A percentile compares a stretch with the other conserved stretches of the same genome.
phyloP scores from a whole-genome alignment of 2,113 vertebrate species.

The Oryzias melastigma region DNA sequence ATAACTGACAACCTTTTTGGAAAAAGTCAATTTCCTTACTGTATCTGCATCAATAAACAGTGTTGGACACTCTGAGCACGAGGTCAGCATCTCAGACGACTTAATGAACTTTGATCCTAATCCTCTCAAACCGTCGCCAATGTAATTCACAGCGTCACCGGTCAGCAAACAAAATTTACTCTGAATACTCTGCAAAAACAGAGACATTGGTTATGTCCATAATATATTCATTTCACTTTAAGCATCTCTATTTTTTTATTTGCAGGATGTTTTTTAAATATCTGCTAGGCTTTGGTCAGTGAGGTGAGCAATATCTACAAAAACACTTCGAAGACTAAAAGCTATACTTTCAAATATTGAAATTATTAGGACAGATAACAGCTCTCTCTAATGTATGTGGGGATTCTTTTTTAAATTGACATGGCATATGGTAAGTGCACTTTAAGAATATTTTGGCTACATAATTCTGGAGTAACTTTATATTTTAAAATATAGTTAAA shows the following conservation, averaged over 20 bases:
- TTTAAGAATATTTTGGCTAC: too few species aligned
- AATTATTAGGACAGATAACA: too few species aligned
- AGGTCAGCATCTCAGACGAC: conserved; percentile 92
- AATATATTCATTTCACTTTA: neutral
- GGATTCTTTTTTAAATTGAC: too few species aligned
- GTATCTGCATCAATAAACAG: conserved; percentile 96
- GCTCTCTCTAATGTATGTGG: too few species aligned
- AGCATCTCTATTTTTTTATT: neutral
- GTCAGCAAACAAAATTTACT: conserved; percentile 94
- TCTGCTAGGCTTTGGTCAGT: conserved; percentile 24
- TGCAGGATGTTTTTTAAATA: too few species aligned
- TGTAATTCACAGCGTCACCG: conserved; percentile 88
- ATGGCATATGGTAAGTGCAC: too few species aligned
- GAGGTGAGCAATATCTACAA: conserved; percentile 33
- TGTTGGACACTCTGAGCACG: conserved; percentile 93
- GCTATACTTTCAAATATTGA: too few species aligned
- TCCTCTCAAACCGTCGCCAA: conserved; percentile 90
- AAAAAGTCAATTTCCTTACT: conserved; percentile 76
- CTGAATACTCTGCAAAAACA: conserved; percentile 89
- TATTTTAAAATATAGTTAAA: too few species aligned
- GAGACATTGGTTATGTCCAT: conserved; percentile 11
- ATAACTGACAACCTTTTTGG: neutral
- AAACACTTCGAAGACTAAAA: neutral
- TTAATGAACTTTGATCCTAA: conserved; percentile 93
- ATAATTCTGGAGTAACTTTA: too few species aligned